A percentile compares a stretch with the other conserved stretches of the same genome.
phyloP scores from a whole-genome alignment of 2,113 vertebrate species.

The Recurvirostra avosetta region DNA sequence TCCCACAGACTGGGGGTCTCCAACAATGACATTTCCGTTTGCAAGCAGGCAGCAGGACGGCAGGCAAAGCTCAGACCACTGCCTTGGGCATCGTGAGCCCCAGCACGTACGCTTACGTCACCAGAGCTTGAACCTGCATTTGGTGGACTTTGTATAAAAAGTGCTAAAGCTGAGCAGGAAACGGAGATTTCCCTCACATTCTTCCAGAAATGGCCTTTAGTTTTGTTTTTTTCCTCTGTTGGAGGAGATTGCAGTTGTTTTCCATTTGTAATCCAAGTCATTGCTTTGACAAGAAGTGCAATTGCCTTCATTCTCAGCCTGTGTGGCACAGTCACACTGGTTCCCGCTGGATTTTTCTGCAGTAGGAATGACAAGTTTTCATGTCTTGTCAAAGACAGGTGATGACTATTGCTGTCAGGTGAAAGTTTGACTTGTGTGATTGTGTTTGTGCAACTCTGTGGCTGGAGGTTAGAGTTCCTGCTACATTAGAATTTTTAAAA shows the following conservation, averaged over 20 bases:
- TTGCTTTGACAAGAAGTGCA: neutral
- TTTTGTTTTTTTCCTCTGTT: neutral
- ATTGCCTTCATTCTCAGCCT: neutral
- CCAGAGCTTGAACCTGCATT: neutral
- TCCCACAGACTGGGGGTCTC: slow-evolving; percentile 54
- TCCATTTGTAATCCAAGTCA: neutral
- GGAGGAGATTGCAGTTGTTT: neutral
- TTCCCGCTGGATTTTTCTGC: neutral
- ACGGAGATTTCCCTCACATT: slow-evolving; percentile 44
- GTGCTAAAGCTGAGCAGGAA: slow-evolving; percentile 55
- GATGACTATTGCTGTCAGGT: neutral
- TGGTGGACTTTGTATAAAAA: neutral
- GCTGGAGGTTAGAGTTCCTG: neutral
- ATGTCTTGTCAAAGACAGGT: neutral
- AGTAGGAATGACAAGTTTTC: neutral
- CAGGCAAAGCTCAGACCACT: neutral
- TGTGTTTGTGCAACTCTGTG: neutral
- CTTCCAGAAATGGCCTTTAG: slow-evolving; percentile 14
- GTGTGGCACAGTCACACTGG: fast-evolving
- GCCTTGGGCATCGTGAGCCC: slow-evolving; percentile 27
- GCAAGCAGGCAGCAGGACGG: neutral
- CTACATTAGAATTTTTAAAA: neutral
- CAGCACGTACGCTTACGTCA: slow-evolving; percentile 52
- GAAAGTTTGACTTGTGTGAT: neutral
- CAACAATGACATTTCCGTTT: slow-evolving; percentile 32